These are phyloP conservation scores for Zaprionus capensis DNA, from an alignment of 1,140 invertebrate genomes.

Conservation along the genomic window DNA sequence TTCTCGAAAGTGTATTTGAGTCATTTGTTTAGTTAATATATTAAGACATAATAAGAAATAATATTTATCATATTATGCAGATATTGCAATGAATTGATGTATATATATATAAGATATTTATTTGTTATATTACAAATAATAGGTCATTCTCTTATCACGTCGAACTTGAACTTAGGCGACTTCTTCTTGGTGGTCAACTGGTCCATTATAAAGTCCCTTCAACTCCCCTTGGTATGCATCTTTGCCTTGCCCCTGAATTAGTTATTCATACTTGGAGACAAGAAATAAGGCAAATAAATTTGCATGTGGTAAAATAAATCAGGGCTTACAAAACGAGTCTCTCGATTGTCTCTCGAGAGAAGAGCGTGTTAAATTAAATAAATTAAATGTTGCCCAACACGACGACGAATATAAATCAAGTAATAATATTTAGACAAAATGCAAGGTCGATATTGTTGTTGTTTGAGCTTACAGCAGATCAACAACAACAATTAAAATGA, in stretches of 20 bases:
- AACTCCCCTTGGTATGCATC: background rate
- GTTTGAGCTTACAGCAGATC: slow-evolving; percentile 19
- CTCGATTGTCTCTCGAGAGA: slow-evolving; percentile 3
- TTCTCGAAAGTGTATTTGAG: too few species aligned
- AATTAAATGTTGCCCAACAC: slow-evolving; percentile 4
- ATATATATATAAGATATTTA: too few species aligned
- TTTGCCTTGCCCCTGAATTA: background rate
- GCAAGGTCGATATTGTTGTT: slow-evolving; percentile 2
- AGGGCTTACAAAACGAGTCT: background rate
- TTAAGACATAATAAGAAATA: too few species aligned
- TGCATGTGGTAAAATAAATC: slow-evolving; percentile 1
- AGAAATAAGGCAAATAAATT: slow-evolving; percentile 5
- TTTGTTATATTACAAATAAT: background rate
- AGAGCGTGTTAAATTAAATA: slow-evolving; percentile 8
- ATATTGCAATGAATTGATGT: too few species aligned
- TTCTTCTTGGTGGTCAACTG: slow-evolving; percentile 1
- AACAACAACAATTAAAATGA: slow-evolving; percentile 63
- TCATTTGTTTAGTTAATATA: too few species aligned
- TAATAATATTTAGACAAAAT: slow-evolving; percentile 12
- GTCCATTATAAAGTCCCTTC: background rate
- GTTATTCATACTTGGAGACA: background rate
- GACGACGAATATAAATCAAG: slow-evolving; percentile 12
- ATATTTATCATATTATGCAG: too few species aligned
- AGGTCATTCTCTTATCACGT: background rate
- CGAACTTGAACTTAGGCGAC: background rate